Percentiles rank a stretch among this genome's conserved stretches.
Conservation (phyloP, 2,888 invertebrate genomes). For the Mesorhabditis belari region DNA sequence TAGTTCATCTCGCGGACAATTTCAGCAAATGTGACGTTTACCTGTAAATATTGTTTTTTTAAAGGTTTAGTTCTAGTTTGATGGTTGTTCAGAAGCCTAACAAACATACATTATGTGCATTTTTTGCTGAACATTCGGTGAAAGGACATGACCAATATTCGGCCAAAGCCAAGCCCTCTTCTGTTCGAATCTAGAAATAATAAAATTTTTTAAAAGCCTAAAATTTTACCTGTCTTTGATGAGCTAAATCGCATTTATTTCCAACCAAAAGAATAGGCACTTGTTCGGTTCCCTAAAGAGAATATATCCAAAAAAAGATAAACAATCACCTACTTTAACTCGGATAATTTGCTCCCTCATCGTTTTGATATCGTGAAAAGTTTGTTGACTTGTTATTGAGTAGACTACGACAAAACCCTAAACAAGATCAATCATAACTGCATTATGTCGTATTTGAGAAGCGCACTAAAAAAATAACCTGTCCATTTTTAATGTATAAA, state of each 20-base stretch:
- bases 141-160: slow-evolving; percentile 95
- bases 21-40: slow-evolving; percentile 72
- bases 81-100: too few species aligned
- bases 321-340: slow-evolving; percentile 75
- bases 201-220: too few species aligned
- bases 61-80: slow-evolving; percentile 71
- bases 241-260: slow-evolving; percentile 95
- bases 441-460: background rate
- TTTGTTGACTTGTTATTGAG: slow-evolving; percentile 96
- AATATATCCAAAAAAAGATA: background rate
- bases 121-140: slow-evolving; percentile 96
- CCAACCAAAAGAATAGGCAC: slow-evolving; percentile 97
- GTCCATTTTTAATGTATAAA: slow-evolving; percentile 98
- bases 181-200: too few species aligned
- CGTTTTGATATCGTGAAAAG: slow-evolving; percentile 94
- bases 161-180: slow-evolving; percentile 59
- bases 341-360: slow-evolving; percentile 96
- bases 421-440: background rate
- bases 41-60: background rate
- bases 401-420: slow-evolving; percentile 65
- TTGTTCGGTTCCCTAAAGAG: slow-evolving; percentile 56
- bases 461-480: slow-evolving; percentile 55
- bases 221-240: slow-evolving; percentile 97
- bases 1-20: slow-evolving; percentile 99
- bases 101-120: slow-evolving; percentile 78